These are phyloP conservation scores for Eidolon helvum DNA, from an alignment of 2,113 vertebrate genomes.

Conservation along the genomic window DNA sequence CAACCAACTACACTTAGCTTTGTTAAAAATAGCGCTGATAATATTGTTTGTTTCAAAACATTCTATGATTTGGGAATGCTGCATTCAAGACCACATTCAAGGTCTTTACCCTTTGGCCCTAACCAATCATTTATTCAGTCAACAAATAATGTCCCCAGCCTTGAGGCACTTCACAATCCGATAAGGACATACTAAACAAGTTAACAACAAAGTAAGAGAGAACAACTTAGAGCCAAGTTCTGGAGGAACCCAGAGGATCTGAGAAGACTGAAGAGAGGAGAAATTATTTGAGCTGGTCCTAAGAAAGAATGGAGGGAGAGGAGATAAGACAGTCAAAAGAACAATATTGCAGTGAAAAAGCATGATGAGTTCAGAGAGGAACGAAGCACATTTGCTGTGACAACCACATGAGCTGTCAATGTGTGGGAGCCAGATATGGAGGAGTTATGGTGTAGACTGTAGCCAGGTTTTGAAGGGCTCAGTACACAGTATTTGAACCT, in stretches of 20 bases:
- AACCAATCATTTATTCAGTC: not conserved
- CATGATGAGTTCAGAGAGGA: not conserved
- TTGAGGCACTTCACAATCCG: not conserved
- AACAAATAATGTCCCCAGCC: not conserved
- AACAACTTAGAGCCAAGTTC: not conserved
- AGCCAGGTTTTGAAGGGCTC: not conserved
- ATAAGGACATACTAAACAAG: not conserved
- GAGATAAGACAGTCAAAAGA: not conserved
- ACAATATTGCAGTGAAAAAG: not conserved
- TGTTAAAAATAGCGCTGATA: not conserved
- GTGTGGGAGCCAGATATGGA: not conserved
- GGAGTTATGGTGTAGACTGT: too few species aligned
- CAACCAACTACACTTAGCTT: not conserved
- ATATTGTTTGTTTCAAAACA: not conserved
- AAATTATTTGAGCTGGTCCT: not conserved
- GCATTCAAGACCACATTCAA: not conserved
- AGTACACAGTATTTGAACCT: not conserved
- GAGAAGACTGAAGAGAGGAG: not conserved
- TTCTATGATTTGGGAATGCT: not conserved
- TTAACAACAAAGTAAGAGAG: not conserved
- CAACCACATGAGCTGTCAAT: not conserved
- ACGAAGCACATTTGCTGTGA: not conserved
- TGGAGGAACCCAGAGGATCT: not conserved
- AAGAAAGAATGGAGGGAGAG: not conserved
- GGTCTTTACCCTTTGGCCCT: not conserved